A percentile compares a stretch with the other conserved stretches of the same genome.
phyloP scores from a whole-genome alignment of 2,113 vertebrate genomes.

The Scopus umbretta region DNA sequence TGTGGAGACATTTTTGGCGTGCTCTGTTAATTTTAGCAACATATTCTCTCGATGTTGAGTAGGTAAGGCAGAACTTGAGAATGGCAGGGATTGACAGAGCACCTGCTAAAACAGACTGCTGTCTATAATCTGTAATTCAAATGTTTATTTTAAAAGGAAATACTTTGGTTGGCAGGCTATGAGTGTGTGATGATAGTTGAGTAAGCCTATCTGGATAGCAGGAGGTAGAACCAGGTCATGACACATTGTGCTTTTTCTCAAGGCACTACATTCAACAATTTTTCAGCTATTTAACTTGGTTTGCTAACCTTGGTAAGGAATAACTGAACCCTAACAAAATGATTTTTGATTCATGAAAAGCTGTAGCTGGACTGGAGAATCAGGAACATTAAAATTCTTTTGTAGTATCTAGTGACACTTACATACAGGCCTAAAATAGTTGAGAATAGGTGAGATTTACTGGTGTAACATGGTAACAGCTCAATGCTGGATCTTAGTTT shows the following conservation, averaged over 20 bases:
- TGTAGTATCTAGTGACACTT: not conserved
- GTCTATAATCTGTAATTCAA: conserved; percentile 21
- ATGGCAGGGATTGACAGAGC: not conserved
- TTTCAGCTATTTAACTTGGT: conserved; percentile 4
- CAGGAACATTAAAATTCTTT: not conserved
- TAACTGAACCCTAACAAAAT: not conserved
- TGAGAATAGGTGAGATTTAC: not conserved
- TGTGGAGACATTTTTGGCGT: not conserved
- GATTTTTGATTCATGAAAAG: not conserved
- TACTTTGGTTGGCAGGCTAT: not conserved
- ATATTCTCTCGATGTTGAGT: not conserved
- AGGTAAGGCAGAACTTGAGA: not conserved
- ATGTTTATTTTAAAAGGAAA: conserved; percentile 37
- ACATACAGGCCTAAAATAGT: not conserved
- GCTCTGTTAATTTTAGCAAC: not conserved
- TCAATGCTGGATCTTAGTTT: not conserved
- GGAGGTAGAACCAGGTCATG: not conserved
- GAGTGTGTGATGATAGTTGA: not conserved
- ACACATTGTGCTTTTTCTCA: not conserved
- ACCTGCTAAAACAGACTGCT: conserved; percentile 19
- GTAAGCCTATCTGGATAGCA: not conserved
- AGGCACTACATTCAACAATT: not conserved
- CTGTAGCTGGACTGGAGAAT: not conserved
- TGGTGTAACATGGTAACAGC: fast-evolving
- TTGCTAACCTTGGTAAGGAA: not conserved